phyloP scores from a whole-genome alignment of 1,140 invertebrate genomes.

The Spodoptera litura region DNA sequence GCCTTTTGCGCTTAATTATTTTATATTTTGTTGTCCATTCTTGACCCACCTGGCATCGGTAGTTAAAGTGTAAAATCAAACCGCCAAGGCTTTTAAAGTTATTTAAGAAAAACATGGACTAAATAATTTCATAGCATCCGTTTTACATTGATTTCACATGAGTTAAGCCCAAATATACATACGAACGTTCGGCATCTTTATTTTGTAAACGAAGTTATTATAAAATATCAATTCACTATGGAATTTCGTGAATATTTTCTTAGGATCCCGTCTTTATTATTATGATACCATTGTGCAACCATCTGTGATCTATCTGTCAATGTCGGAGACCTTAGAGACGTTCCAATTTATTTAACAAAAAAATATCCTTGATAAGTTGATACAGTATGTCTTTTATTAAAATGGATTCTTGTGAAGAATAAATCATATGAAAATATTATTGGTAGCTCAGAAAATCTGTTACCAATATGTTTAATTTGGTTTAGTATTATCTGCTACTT shows the following conservation, averaged over 20 bases:
- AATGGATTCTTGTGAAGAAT: too few species aligned
- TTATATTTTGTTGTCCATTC: constrained; percentile 6
- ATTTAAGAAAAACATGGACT: too few species aligned
- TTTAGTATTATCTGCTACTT: not conserved
- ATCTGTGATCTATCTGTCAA: constrained; percentile 50
- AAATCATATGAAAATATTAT: too few species aligned
- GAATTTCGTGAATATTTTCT: constrained; percentile 48
- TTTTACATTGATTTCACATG: not conserved
- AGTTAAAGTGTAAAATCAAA: not conserved
- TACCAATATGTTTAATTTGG: too few species aligned
- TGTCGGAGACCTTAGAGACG: constrained; percentile 27
- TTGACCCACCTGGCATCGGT: constrained; percentile 4
- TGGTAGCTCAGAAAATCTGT: too few species aligned
- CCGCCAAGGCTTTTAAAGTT: not conserved
- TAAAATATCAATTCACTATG: constrained; percentile 37
- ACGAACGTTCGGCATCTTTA: constrained; percentile 8
- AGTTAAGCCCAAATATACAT: constrained; percentile 17
- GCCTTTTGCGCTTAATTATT: constrained; percentile 23
- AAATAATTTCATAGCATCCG: not conserved
- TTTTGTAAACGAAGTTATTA: constrained; percentile 26
- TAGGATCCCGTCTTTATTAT: constrained; percentile 48
- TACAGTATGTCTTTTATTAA: not conserved
- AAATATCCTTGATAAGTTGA: constrained; percentile 19
- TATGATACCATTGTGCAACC: constrained; percentile 50
- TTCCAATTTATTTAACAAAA: constrained; percentile 42